Evolutionary conservation across 2,888 invertebrate genomes (phyloP).

Genomic region (Callosobruchus maculatus): DNA sequence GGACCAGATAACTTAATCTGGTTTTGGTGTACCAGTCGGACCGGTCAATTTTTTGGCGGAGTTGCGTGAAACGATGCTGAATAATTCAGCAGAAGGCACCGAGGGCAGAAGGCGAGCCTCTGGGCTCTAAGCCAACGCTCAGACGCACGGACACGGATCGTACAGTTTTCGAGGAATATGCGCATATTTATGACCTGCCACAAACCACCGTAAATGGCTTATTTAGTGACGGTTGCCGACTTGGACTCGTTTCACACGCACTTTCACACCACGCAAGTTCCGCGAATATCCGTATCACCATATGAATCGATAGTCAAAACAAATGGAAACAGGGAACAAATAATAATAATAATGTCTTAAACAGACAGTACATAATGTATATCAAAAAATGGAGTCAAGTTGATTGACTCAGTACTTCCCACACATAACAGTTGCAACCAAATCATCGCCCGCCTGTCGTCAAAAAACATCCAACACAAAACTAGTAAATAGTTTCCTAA

Average conservation of each 20-base stretch:
- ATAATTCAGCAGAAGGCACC: not conserved
- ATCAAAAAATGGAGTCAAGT: too few relatives aligned
- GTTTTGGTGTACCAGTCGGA: not conserved
- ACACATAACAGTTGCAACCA: too few relatives aligned
- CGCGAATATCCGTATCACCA: too few relatives aligned
- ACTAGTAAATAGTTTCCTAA: too few relatives aligned
- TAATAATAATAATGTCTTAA: too few relatives aligned
- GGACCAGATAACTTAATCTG: not conserved
- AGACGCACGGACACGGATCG: not conserved
- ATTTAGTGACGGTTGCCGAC: not conserved
- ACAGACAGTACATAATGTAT: too few relatives aligned
- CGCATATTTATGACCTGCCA: not conserved
- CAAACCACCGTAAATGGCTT: not conserved
- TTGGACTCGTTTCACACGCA: not conserved
- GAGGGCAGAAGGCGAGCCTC: not conserved
- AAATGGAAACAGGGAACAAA: too few relatives aligned
- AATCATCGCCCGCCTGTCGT: too few relatives aligned
- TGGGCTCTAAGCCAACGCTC: not conserved
- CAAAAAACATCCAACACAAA: too few relatives aligned
- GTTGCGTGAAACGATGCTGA: not conserved
- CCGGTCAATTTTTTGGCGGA: not conserved
- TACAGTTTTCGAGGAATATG: not conserved
- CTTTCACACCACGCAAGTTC: not conserved
- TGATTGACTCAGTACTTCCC: too few relatives aligned
- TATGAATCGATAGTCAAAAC: too few relatives aligned